Conservation (phyloP, 2,888 invertebrate species). For the Eupeodes latifasciatus region DNA sequence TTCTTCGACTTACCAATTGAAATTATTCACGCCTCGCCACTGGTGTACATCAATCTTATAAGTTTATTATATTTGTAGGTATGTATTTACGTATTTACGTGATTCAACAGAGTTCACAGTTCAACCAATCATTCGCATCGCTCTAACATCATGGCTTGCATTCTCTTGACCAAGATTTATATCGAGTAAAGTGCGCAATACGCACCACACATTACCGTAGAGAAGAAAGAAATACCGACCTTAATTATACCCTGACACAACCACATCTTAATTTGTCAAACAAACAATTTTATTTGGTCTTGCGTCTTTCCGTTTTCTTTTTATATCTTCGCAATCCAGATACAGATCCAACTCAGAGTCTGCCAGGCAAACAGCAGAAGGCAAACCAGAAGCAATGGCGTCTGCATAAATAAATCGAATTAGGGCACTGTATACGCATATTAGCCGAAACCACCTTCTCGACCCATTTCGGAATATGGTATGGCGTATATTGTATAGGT, state of each 20-base stretch:
- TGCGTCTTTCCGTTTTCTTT: constrained; percentile 14
- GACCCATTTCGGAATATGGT: background rate
- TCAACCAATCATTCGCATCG: constrained; percentile 32
- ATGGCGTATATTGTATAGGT: background rate
- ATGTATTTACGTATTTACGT: background rate
- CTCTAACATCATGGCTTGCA: constrained; percentile 29
- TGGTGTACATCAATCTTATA: no score
- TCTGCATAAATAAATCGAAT: constrained; percentile 73
- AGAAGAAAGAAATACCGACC: background rate
- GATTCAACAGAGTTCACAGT: background rate
- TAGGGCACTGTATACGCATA: constrained; percentile 66
- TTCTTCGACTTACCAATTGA: no score
- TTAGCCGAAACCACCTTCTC: constrained; percentile 47
- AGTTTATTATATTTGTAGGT: no score
- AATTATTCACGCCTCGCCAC: no score
- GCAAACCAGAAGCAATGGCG: constrained; percentile 37
- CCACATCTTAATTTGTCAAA: constrained; percentile 53
- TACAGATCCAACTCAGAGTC: constrained; percentile 18
- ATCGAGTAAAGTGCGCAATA: background rate
- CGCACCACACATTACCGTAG: background rate
- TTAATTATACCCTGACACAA: constrained; percentile 47
- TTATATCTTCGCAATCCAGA: constrained; percentile 1
- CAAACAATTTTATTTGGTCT: constrained; percentile 53
- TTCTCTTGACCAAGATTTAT: background rate
- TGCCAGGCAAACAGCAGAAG: constrained; percentile 18